phyloP scores from a whole-genome alignment of 2,797 vertebrate species.

The Lacerta viridis region DNA sequence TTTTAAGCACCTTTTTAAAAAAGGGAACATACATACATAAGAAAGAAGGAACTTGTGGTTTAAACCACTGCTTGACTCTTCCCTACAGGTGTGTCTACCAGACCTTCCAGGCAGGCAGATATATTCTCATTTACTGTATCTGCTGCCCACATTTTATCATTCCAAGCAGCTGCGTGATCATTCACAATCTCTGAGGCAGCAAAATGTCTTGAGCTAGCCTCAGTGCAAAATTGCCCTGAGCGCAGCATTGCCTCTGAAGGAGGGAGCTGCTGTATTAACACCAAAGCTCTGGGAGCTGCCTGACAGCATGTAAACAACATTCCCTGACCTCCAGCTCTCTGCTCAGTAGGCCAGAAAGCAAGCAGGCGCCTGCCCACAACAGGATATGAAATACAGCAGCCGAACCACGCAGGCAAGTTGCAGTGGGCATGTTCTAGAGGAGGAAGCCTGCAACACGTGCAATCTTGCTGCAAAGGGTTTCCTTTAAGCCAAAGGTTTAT shows the following conservation, averaged over 20 bases:
- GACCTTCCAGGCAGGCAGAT: neutral
- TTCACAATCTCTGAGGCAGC: neutral
- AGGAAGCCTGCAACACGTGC: neutral
- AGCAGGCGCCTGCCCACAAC: constrained; percentile 23
- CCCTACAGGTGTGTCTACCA: neutral
- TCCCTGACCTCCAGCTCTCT: neutral
- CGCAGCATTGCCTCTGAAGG: neutral
- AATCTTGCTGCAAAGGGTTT: neutral
- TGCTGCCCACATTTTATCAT: neutral
- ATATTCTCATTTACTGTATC: neutral
- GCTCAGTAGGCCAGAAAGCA: neutral
- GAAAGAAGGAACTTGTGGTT: neutral
- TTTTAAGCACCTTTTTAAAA: neutral
- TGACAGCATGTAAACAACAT: neutral
- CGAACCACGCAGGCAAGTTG: neutral
- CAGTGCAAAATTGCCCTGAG: neutral
- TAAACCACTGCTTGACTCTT: neutral
- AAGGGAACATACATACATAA: neutral
- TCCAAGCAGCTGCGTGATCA: neutral
- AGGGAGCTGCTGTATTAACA: neutral
- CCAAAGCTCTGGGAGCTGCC: neutral
- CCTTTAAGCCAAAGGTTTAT: neutral
- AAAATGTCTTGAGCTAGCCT: neutral
- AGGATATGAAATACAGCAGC: constrained; percentile 29
- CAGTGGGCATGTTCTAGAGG: neutral